Evolutionary conservation across 2,888 invertebrate species (phyloP), one percentile per base, ranked within the genome.

Genomic region (Cerastis rubricosa): DNA sequence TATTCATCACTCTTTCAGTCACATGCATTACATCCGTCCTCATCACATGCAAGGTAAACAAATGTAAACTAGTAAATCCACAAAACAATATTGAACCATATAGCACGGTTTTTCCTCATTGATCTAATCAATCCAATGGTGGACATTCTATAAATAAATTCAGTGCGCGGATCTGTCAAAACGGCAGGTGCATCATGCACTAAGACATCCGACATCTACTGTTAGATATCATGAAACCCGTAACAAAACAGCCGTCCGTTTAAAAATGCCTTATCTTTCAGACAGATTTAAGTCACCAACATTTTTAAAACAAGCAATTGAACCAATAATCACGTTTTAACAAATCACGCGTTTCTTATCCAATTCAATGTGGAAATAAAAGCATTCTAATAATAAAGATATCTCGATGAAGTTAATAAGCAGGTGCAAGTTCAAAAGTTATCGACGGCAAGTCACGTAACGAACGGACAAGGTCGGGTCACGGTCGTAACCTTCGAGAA

Each of bases 341-440:
- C 4, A 66, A 68, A 69, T 61, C 73, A 65, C 67, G 43, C 47
- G 49, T 86, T 67, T 64, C 49, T 64, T 78, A 86, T 83, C 71
- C 35, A 83, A 51, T 59, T 66, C 17, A 19, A n/a, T 72, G 69
- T 78, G 71, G 77, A 82, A 74, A 71, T 83, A 61, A 77, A 74
- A 43, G 17, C 49, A 49, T 61, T 76, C 4, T 67, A 40, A 49
- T 47, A 35, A 61, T 61, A 59, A 29, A 14, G 14, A 19, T 47
- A 66, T 61, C 25, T 57, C 14, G 59, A 72, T 74, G 63, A 11
- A 57, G 59, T 57, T 78, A 12, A 29, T 43, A 51, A 5, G 40
- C 86, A 86, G 74, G 86, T 83, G 73, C 70, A 83, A 83, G 84
- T 83, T 84, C 84, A 83, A 17, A 54, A 54, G 68, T 54, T 86